A percentile compares a stretch with the other conserved stretches of the same genome.
phyloP scores from a whole-genome alignment of 2,888 invertebrate species.

The Pammene fasciana region DNA sequence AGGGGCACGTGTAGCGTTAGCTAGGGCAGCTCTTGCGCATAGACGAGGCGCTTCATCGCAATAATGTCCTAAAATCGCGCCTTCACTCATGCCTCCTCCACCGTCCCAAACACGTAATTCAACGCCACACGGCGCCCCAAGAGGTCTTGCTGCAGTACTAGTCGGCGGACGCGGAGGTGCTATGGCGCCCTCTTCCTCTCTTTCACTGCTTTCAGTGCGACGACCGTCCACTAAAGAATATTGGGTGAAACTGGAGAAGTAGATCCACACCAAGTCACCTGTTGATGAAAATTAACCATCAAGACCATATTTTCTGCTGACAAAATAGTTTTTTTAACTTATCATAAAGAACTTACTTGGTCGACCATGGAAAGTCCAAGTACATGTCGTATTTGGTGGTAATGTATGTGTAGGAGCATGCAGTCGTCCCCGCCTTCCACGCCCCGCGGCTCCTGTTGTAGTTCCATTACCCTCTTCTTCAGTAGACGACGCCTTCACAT shows the following conservation, averaged over 20 bases:
- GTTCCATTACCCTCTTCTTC: conserved; percentile 76
- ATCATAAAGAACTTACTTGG: conserved; percentile 66
- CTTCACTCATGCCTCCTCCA: conserved; percentile 76
- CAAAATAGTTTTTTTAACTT: no score
- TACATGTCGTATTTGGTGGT: conserved; percentile 93
- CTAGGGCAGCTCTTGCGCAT: conserved; percentile 91
- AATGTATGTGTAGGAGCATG: conserved; percentile 92
- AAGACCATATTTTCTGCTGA: neutral
- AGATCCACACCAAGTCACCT: conserved; percentile 93
- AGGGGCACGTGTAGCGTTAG: conserved; percentile 88
- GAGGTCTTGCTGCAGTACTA: conserved; percentile 44
- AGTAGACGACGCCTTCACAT: conserved; percentile 88
- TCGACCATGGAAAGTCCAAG: conserved; percentile 91
- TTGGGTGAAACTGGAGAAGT: conserved; percentile 93
- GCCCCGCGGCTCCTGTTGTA: conserved; percentile 78
- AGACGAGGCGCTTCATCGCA: conserved; percentile 90
- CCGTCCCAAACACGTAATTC: conserved; percentile 90
- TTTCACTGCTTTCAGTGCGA: conserved; percentile 82
- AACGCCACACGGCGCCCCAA: conserved; percentile 82
- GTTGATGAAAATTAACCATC: conserved; percentile 23
- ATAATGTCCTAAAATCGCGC: conserved; percentile 84
- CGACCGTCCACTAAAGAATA: conserved; percentile 85
- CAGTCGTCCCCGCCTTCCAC: conserved; percentile 88
- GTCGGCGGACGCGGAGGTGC: conserved; percentile 43
- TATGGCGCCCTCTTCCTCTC: conserved; percentile 53